Conservation (phyloP, 2,113 vertebrate genomes). For the Tretioscincus oriximinensis region DNA sequence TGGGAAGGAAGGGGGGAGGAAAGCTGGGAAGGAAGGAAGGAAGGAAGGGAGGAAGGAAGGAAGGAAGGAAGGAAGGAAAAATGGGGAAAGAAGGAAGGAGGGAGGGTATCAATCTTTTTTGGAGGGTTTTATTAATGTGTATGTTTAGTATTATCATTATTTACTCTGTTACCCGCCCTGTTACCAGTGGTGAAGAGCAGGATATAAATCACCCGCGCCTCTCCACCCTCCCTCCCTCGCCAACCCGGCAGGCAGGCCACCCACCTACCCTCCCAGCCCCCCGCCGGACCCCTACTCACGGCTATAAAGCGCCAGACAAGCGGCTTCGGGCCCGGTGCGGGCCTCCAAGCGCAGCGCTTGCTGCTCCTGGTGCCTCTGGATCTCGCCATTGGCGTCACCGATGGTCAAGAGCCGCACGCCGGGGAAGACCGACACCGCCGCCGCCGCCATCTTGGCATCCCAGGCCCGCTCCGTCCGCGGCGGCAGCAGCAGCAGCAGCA, state of each 20-base stretch:
- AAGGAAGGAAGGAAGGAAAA: too few relatives aligned
- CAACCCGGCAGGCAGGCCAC: too few relatives aligned
- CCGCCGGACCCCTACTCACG: slow-evolving; percentile 63
- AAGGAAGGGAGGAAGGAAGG: too few relatives aligned
- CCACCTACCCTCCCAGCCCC: neutral
- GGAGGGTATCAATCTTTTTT: too few relatives aligned
- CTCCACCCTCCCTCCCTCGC: neutral
- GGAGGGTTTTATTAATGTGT: too few relatives aligned
- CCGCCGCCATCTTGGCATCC: slow-evolving; percentile 61
- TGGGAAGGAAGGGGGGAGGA: too few relatives aligned
- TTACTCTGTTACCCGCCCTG: too few relatives aligned
- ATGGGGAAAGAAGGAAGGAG: too few relatives aligned
- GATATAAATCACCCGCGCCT: neutral
- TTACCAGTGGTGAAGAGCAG: too few relatives aligned
- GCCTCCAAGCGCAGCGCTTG: slow-evolving; percentile 88
- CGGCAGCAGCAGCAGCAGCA: slow-evolving; percentile 12
- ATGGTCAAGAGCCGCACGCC: slow-evolving; percentile 94
- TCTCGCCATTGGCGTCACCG: slow-evolving; percentile 94
- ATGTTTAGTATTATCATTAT: too few relatives aligned
- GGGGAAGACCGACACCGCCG: slow-evolving; percentile 88
- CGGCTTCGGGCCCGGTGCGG: slow-evolving; percentile 84
- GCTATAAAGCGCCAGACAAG: slow-evolving; percentile 84
- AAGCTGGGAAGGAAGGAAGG: too few relatives aligned
- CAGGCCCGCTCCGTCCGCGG: slow-evolving; percentile 39
- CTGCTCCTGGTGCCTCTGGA: slow-evolving; percentile 92